Evolutionary conservation across 37 sponge, comb jelly and placozoan genomes (phyloP), one percentile per base, ranked within the genome.

Genomic region (Crambe crambe): DNA sequence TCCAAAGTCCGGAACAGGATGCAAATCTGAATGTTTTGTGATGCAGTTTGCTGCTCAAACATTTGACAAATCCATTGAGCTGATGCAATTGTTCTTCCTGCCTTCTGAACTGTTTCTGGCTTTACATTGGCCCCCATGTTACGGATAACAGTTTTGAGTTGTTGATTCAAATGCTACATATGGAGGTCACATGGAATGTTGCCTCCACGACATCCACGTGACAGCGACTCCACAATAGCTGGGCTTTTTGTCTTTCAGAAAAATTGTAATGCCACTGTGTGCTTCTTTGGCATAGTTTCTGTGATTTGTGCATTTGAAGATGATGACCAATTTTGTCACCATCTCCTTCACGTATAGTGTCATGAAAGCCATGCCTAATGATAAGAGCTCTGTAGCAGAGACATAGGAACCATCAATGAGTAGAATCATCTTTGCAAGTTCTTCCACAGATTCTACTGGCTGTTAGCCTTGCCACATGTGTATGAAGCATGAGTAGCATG

Each of bases 271-370:
- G 20, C 34, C 63, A 81, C 74, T 82, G 89, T 0, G 57, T n/a
- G 76, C 82, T 58, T 81, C 82, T 47, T 76, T 76, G 59, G 77
- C 76, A 54, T 75, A 83, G 42, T 83, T 83, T 9, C 39, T 30
- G 26, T 71, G 60, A 31, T 56, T 77, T 3, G 64, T 37, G 23
- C 36, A 57, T 31, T 79, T 86, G 27, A 80, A 86, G 6, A 79
- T 0, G 17, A 80, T 29, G 2, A 79, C 79, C 0, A 3, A 86
- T 67, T 22, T 75, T 63, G 34, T 74, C 68, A 22, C 87, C 87
- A 73, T 86, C 87, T 22, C 87, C 80, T 56, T 79, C 87, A 26
- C 54, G 31, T 37, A 41, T 43, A 15, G 80, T 68, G 66, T 86
- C 87, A 65, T 74, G 58, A 54, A 80, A 79, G 0, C 74, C 75